Percentiles rank a stretch among this genome's conserved stretches.
Evolutionary conservation across 2,113 vertebrate genomes (phyloP).

Genomic region (Cebus imitator): DNA sequence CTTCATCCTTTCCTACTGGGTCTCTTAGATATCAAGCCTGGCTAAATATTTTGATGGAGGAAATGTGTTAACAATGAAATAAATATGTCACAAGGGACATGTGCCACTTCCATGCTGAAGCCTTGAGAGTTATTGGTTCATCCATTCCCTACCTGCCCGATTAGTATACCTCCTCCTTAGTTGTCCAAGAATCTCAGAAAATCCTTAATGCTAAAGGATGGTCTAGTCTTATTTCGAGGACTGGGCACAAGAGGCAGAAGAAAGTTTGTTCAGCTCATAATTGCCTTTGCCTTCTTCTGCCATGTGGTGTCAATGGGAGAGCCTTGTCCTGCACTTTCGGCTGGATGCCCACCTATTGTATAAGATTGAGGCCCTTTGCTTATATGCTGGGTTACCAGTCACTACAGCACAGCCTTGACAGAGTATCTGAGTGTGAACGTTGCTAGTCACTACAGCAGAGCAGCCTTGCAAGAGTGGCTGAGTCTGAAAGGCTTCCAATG

Average conservation of each 20-base stretch:
- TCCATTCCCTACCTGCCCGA: neutral
- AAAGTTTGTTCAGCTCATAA: neutral
- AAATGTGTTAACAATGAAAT: neutral
- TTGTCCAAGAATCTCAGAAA: neutral
- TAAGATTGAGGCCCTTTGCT: neutral
- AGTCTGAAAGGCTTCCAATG: neutral
- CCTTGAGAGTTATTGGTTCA: neutral
- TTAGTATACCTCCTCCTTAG: neutral
- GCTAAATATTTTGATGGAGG: neutral
- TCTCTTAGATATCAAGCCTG: neutral
- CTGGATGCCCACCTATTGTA: neutral
- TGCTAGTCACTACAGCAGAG: neutral
- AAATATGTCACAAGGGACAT: neutral
- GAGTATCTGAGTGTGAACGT: neutral
- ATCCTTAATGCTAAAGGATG: neutral
- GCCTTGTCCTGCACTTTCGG: neutral
- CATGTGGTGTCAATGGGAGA: neutral
- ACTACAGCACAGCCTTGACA: neutral
- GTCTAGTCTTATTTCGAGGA: neutral
- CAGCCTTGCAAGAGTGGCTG: neutral
- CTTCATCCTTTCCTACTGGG: neutral
- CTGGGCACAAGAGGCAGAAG: neutral
- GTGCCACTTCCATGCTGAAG: neutral
- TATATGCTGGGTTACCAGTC: neutral
- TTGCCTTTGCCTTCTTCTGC: neutral